Evolutionary conservation across 2,797 vertebrate species (phyloP).

Genomic region (Salarias fasciatus): DNA sequence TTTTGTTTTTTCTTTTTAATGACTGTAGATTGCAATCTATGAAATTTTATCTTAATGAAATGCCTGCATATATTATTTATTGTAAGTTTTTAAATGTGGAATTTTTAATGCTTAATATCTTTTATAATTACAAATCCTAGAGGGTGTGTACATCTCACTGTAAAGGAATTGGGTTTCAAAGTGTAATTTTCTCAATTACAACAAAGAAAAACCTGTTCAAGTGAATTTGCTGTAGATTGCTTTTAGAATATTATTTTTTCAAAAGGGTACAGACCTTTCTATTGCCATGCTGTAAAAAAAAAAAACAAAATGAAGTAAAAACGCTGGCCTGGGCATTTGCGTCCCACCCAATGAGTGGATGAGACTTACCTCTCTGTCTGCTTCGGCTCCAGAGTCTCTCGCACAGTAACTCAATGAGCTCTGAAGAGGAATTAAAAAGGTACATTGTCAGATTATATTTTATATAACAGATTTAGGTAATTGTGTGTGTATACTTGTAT

Average conservation of each 20-base stretch:
- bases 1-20: conserved; percentile 82
- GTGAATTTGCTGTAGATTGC: conserved; percentile 99
- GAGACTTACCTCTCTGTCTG: conserved; percentile 97
- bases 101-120: conserved; percentile 99
- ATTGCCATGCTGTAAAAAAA: conserved; percentile 99
- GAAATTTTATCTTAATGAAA: conserved; percentile 98
- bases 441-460: conserved; percentile 99
- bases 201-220: conserved; percentile 78
- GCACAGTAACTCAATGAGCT: conserved; percentile 99
- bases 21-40: conserved; percentile 97
- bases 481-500: conserved; percentile 85
- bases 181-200: conserved; percentile 99
- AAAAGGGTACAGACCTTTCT: conserved; percentile 97
- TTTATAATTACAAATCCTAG: conserved; percentile 97
- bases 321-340: conserved; percentile 89
- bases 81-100: conserved; percentile 99
- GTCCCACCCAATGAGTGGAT: conserved; percentile 96
- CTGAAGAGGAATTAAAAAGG: conserved; percentile 92
- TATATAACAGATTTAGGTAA: conserved; percentile 99
- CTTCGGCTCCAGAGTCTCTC: conserved; percentile 97
- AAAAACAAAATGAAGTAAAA: conserved; percentile 88
- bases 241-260: conserved; percentile 99
- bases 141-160: conserved; percentile 99
- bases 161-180: conserved; percentile 99
- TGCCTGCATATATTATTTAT: conserved; percentile 99